Percentiles rank a stretch among this genome's conserved stretches.
These are phyloP conservation scores for Salmo trutta DNA, from an alignment of 2,797 vertebrate species.

Conservation along the genomic window DNA sequence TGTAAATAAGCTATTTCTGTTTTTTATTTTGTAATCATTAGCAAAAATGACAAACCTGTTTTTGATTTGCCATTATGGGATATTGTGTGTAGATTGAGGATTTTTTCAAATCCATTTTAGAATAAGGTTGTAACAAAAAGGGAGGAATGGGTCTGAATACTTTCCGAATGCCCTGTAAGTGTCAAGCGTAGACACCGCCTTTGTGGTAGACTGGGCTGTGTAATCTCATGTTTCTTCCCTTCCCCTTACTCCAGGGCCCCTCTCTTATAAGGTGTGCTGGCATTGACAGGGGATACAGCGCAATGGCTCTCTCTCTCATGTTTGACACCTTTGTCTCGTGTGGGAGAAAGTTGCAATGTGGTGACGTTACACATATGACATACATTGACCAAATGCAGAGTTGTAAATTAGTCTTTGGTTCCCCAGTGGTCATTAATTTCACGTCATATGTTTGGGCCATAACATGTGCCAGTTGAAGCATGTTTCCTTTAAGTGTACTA, in stretches of 20 bases:
- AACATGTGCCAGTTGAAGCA: conserved; percentile 73
- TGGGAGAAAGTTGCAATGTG: not conserved
- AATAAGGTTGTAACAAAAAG: too few species aligned
- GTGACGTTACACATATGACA: conserved; percentile 35
- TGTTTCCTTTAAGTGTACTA: conserved; percentile 65
- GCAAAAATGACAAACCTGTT: too few species aligned
- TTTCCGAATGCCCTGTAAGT: too few species aligned
- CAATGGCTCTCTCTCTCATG: not conserved
- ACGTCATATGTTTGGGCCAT: conserved; percentile 71
- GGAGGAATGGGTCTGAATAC: too few species aligned
- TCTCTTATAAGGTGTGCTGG: not conserved
- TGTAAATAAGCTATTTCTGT: too few species aligned
- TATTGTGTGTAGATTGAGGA: too few species aligned
- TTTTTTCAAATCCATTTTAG: too few species aligned
- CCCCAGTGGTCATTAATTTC: conserved; percentile 56
- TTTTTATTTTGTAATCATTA: too few species aligned
- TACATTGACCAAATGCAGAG: conserved; percentile 30
- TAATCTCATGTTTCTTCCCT: not conserved
- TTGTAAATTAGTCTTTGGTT: conserved; percentile 37
- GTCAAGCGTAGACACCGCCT: not conserved
- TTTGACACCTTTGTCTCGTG: not conserved
- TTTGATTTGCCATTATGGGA: too few species aligned
- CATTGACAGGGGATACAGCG: not conserved
- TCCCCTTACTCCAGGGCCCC: conserved; percentile 67
- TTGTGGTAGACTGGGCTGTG: not conserved